Conservation (phyloP, 2,113 vertebrate species). For the Potamarius usumacintae region DNA sequence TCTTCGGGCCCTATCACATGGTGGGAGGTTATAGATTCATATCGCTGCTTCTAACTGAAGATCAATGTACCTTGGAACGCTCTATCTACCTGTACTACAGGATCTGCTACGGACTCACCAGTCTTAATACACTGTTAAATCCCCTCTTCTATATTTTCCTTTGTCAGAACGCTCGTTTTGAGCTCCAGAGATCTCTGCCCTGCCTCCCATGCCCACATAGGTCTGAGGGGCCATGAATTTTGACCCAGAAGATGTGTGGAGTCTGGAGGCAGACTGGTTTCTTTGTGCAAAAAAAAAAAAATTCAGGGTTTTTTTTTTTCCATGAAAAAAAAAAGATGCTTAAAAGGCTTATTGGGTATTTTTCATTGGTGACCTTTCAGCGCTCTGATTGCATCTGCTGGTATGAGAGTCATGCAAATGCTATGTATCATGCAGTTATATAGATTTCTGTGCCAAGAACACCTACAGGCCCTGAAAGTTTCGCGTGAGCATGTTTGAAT, state of each 20-base stretch:
- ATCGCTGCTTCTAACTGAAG: slow-evolving; percentile 65
- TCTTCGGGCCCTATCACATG: slow-evolving; percentile 77
- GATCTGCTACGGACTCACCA: slow-evolving; percentile 76
- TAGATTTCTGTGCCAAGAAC: neutral
- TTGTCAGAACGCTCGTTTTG: slow-evolving; percentile 69
- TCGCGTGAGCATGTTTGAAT: neutral
- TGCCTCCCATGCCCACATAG: slow-evolving; percentile 56
- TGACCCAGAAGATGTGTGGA: slow-evolving; percentile 40
- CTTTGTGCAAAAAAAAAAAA: neutral
- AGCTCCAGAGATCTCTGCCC: slow-evolving; percentile 70
- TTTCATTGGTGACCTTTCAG: slow-evolving; percentile 30
- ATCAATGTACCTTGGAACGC: slow-evolving; percentile 67
- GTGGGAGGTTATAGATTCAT: slow-evolving; percentile 74
- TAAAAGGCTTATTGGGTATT: slow-evolving; percentile 32
- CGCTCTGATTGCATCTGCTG: neutral
- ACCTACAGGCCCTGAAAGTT: neutral
- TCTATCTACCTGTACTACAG: slow-evolving; percentile 73
- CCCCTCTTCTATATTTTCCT: slow-evolving; percentile 79
- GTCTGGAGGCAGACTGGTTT: neutral
- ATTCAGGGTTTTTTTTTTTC: neutral
- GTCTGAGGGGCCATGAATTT: slow-evolving; percentile 25
- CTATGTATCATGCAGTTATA: neutral
- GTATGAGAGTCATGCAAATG: slow-evolving; percentile 22
- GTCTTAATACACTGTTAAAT: slow-evolving; percentile 76
- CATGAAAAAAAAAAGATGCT: neutral